Evolutionary conservation across 2,113 vertebrate species (phyloP), one percentile per base, ranked within the genome.

Genomic region (Stigmatopora nigra): DNA sequence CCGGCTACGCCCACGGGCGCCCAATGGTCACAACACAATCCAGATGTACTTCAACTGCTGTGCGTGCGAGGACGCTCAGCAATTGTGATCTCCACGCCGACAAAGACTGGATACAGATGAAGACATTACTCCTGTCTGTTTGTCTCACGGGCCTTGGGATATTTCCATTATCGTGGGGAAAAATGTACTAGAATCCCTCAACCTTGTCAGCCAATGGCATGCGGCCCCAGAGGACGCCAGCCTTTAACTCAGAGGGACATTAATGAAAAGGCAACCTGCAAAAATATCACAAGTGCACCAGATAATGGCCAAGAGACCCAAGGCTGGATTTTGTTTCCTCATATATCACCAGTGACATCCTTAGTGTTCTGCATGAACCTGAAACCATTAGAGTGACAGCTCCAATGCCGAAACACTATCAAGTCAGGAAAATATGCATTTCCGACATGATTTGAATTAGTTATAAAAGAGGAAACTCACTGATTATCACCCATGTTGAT

Each of bases 21-120:
- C 85, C 9, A 64, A 77, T 75, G 82, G 73, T 65, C 67, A 77
- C 86, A 88, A 90, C 82, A 72, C 73, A 82, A 88, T 89, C 91
- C 91, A 92, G 89, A 92, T 92, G 89, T 88, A 87, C 47, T 70
- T 52, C 59, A n/a, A 36, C 65, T 7, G 17, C 25, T 63, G 72
- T 65, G 69, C 14, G n/a, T 73, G 74, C 11, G 12, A 45, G 59
- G 59, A 61, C 36, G 59, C 59, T 45, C 36, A 16, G 57, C 17
- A 35, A n/a, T 45, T 19, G 9, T 66, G 69, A 59, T 76, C 74
- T 58, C 73, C 74, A 64, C 72, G 75, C 79, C 81, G 83, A 75
- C 74, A 68, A 67, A 75, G 77, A 81, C 75, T 87, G 79, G 79
- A 56, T 63, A 82, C 61, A 83, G 84, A 88, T 89, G 81, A 86